Base-by-base conservation (phyloP, 1,140 invertebrate species). In the Rhysida immarginata region DNA sequence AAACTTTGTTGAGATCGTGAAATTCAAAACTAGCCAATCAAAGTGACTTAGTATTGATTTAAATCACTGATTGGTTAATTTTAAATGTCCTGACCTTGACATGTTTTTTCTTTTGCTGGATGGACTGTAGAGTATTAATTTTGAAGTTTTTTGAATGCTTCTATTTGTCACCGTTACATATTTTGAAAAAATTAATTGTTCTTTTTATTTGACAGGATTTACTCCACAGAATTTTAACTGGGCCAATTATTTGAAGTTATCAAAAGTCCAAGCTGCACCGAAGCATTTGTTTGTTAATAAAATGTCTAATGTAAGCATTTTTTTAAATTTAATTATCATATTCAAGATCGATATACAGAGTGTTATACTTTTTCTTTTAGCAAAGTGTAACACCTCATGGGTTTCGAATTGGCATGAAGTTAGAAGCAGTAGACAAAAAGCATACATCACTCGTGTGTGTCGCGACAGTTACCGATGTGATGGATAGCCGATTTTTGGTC, bases 351-450 rank as follows among this genome's bases (percentile, higher is more conserved):
- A 35, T 8, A 35, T 8, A 35, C 5, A 35, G 16, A 35, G 29
- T n/a, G n/a, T n/a, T n/a, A n/a, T n/a, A n/a, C n/a, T n/a, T 23
- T 49, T 41, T n/a, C 21, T 42, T 62, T 0, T 56, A 68, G 67
- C 65, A 84, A 78, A 73, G 80, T 16, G 76, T 81, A 41, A 82
- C 81, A 63, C 81, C 83, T 8, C 85, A 79, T 68, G 79, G 79
- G 18, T 93, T 94, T 67, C 76, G 82, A 42, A 74, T 87, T 52
- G 90, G 89, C 27, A 90, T 90, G 87, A 96, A 96, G 71, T 69
- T 97, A 24, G 94, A 97, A 73, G 92, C 93, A 8, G 87, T 95
- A 44, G 92, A 97, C 71, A 79, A 84, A 29, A 91, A 90, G 66
- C 90, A 95, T 70, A 82, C 83, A 8, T 79, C 78, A 0, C 68